A percentile compares a stretch with the other conserved stretches of the same genome.
phyloP scores from a whole-genome alignment of 2,888 invertebrate species.

The Limenitis camilla region DNA sequence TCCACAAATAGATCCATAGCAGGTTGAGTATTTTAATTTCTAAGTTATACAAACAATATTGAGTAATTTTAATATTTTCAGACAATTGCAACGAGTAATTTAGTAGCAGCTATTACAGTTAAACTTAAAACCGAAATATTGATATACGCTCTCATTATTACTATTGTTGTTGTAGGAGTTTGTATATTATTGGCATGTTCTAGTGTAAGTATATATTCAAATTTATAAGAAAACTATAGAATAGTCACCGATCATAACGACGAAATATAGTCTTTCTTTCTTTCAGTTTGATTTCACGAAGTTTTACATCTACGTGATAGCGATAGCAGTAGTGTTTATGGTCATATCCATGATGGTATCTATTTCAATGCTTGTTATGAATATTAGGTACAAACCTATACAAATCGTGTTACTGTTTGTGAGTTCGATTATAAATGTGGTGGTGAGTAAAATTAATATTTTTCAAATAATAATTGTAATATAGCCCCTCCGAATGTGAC shows the following conservation, averaged over 20 bases:
- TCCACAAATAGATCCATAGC: no score
- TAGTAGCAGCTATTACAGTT: conserved; percentile 29
- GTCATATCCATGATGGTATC: conserved; percentile 19
- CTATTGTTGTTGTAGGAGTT: conserved; percentile 27
- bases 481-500: no score
- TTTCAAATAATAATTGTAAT: neutral
- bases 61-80: conserved; percentile 21
- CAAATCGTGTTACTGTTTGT: conserved; percentile 23
- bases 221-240: neutral
- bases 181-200: conserved; percentile 35
- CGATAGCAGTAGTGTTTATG: conserved; percentile 26
- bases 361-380: conserved; percentile 22
- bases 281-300: conserved; percentile 48
- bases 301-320: conserved; percentile 35
- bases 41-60: neutral
- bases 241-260: neutral
- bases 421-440: conserved; percentile 29
- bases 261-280: neutral
- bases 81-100: conserved; percentile 27
- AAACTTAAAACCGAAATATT: conserved; percentile 28
- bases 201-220: conserved; percentile 16
- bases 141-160: conserved; percentile 30
- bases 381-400: conserved; percentile 22
- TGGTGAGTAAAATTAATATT: conserved; percentile 31
- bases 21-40: no score